Percentiles rank a stretch among this genome's conserved stretches.
Evolutionary conservation across 1,140 invertebrate genomes (phyloP).

Genomic region (Araneus ventricosus): DNA sequence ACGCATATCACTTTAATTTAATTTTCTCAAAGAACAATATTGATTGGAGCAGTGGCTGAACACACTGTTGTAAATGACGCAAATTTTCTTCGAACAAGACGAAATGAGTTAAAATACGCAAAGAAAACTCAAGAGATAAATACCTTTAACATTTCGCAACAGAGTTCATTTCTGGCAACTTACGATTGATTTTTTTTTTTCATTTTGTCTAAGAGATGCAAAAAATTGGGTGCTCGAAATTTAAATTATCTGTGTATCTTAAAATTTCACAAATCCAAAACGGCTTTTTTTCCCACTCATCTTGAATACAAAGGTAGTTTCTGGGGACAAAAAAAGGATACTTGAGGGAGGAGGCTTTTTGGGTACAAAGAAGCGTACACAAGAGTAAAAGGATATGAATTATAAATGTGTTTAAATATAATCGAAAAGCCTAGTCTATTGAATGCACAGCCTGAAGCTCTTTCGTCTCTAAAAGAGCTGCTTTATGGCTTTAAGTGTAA

Average conservation of each 20-base stretch:
- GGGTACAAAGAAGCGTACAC: not conserved
- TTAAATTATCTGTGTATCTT: not conserved
- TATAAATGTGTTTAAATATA: constrained; percentile 28
- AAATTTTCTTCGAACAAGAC: not conserved
- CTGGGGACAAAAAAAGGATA: not conserved
- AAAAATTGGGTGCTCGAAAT: not conserved
- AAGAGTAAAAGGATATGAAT: constrained; percentile 18
- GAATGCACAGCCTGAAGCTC: constrained; percentile 15
- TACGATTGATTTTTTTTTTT: not conserved
- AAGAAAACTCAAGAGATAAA: not conserved
- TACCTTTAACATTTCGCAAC: not conserved
- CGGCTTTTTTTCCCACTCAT: not conserved
- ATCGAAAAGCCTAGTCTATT: not conserved
- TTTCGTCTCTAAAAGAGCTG: constrained; percentile 6
- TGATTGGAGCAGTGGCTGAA: too few species aligned
- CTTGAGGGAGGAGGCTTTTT: not conserved
- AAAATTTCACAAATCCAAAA: not conserved
- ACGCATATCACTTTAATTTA: too few species aligned
- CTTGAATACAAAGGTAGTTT: not conserved
- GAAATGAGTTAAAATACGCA: not conserved
- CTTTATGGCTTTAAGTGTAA: constrained; percentile 3
- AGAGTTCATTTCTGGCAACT: not conserved
- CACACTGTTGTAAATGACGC: not conserved
- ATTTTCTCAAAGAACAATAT: too few species aligned
- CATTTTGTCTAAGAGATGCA: not conserved